phyloP scores from a whole-genome alignment of 2,113 vertebrate genomes.

The Gyps fulvus region DNA sequence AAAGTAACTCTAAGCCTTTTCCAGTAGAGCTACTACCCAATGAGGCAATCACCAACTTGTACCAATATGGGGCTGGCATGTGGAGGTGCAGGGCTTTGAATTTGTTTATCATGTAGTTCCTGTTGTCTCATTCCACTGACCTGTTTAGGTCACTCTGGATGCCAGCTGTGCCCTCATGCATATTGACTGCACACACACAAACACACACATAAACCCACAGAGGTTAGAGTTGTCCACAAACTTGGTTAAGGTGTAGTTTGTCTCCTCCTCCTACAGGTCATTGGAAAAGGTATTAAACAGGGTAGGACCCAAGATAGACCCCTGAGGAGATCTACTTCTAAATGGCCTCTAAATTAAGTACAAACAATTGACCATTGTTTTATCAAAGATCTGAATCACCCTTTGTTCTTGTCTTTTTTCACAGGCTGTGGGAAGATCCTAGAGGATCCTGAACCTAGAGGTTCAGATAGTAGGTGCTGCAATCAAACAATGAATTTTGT shows the following conservation, averaged over 20 bases:
- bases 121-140: neutral
- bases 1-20: neutral
- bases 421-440: neutral
- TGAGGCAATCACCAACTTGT: neutral
- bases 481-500: neutral
- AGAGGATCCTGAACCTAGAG: too few relatives aligned
- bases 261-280: neutral
- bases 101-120: neutral
- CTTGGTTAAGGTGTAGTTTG: neutral
- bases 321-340: neutral
- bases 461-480: neutral
- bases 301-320: accelerated
- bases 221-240: neutral
- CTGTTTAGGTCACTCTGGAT: neutral
- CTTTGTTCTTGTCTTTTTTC: neutral
- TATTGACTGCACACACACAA: neutral
- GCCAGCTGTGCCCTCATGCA: neutral
- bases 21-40: neutral
- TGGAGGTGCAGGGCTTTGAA: neutral
- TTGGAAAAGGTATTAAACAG: neutral
- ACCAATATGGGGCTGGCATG: accelerated
- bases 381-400: neutral
- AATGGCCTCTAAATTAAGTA: neutral
- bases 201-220: neutral
- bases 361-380: neutral